These are phyloP conservation scores for Hylomyscus alleni DNA, from an alignment of 2,797 vertebrate genomes.

Conservation along the genomic window DNA sequence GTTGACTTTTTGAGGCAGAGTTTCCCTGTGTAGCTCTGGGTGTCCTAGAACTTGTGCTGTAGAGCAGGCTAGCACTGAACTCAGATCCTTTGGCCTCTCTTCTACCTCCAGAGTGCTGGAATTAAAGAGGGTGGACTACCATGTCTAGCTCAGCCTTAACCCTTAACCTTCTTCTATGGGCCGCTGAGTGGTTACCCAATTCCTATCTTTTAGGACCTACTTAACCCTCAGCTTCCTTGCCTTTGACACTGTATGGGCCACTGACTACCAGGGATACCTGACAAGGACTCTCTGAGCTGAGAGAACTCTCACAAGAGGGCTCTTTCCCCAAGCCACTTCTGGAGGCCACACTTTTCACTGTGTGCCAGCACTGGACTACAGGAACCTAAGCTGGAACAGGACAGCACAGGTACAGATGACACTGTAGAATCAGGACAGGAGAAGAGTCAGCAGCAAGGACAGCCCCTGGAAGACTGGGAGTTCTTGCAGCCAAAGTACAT, in stretches of 20 bases:
- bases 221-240: background rate
- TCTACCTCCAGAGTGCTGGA: no score
- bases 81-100: background rate
- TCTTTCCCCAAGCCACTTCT: background rate
- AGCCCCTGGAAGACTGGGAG: background rate
- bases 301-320: background rate
- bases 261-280: background rate
- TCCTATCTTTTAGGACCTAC: background rate
- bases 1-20: background rate
- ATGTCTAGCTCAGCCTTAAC: no score
- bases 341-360: background rate
- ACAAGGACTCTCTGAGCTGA: background rate
- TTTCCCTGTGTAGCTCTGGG: background rate
- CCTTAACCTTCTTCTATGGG: background rate
- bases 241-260: background rate
- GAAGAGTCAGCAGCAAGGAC: background rate
- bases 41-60: background rate
- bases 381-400: background rate
- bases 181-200: background rate
- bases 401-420: background rate
- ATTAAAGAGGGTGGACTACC: background rate
- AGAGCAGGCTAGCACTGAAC: background rate
- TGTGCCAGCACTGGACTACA: background rate
- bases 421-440: no score
- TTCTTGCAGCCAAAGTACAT: rapidly evolving